Evolutionary conservation across 2,888 invertebrate species (phyloP).

Genomic region (Ornithoptera priamus): DNA sequence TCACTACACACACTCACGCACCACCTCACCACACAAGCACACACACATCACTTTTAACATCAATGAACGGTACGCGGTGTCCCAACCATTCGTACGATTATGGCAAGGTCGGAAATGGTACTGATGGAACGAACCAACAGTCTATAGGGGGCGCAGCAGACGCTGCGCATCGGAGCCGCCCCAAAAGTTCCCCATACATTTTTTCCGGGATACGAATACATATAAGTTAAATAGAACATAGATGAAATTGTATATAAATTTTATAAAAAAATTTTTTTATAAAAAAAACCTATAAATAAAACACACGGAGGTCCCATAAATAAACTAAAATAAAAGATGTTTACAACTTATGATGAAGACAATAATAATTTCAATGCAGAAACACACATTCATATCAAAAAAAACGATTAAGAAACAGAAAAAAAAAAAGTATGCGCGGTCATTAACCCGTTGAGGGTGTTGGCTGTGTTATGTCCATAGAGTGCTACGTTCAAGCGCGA

Average conservation of each 20-base stretch:
- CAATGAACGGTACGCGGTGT: slow-evolving; percentile 2
- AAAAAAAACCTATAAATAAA: not conserved
- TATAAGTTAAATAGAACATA: not conserved
- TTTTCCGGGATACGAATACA: not conserved
- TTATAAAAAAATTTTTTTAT: not conserved
- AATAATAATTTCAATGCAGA: not conserved
- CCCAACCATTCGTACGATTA: slow-evolving; percentile 17
- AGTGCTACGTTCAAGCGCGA: not conserved
- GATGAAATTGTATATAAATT: not conserved
- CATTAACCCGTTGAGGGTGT: not conserved
- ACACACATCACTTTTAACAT: not conserved
- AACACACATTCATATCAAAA: not conserved
- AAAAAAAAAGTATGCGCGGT: not conserved
- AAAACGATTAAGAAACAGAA: not conserved
- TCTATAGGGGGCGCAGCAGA: slow-evolving; percentile 9
- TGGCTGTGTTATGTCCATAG: not conserved
- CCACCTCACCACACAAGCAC: not conserved
- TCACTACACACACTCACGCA: not conserved
- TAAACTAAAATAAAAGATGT: too few species aligned
- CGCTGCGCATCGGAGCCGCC: slow-evolving; percentile 13
- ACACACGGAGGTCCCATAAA: too few species aligned
- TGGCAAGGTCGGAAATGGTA: slow-evolving; percentile 15
- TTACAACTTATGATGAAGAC: too few species aligned
- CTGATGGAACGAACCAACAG: slow-evolving; percentile 11
- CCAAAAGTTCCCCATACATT: not conserved